These are phyloP conservation scores for Phrynosoma platyrhinos DNA, from an alignment of 2,113 vertebrate species.

Conservation along the genomic window DNA sequence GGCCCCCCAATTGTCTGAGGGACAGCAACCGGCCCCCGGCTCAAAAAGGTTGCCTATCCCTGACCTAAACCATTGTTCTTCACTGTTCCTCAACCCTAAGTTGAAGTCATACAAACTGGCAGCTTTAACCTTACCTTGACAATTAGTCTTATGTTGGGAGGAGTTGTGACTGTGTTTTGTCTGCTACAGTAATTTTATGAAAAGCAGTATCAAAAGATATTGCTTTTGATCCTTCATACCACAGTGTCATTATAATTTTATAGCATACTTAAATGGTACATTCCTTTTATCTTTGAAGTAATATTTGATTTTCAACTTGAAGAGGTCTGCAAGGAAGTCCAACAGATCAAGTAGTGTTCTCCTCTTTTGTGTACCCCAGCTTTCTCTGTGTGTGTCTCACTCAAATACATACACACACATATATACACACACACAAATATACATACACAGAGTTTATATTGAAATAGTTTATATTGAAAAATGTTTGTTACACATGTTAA, in stretches of 20 bases:
- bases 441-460: no score
- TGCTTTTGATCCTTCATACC: not conserved
- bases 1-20: no score
- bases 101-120: not conserved
- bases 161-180: not conserved
- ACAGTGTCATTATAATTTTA: not conserved
- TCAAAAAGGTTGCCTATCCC: no score
- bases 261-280: conserved; percentile 9
- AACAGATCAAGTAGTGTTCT: not conserved
- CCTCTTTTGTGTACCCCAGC: not conserved
- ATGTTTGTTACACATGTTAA: no score
- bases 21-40: no score
- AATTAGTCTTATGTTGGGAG: not conserved
- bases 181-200: not conserved
- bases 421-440: no score
- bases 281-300: not conserved
- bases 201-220: no score
- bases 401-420: not conserved
- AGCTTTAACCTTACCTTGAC: not conserved
- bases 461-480: no score
- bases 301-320: conserved; percentile 12
- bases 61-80: not conserved
- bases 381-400: no score
- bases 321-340: not conserved
- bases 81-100: no score